phyloP scores from a whole-genome alignment of 2,888 invertebrate species.

The Rhagonycha lutea region DNA sequence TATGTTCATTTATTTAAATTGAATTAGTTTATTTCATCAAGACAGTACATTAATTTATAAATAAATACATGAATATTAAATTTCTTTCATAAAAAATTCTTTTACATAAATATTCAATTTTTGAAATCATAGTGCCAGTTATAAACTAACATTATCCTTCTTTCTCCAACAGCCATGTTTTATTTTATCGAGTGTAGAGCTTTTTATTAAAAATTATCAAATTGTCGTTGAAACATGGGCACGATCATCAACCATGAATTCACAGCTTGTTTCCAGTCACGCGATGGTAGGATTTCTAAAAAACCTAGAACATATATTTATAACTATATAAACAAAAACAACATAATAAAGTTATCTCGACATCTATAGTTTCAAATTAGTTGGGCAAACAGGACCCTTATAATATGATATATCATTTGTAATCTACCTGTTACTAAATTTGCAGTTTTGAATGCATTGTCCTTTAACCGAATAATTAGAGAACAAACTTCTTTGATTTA shows the following conservation, averaged over 20 bases:
- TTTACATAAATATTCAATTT: not conserved
- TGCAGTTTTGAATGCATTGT: not conserved
- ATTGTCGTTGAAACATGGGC: conserved; percentile 29
- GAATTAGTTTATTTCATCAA: conserved; percentile 39
- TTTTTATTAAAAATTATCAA: conserved; percentile 4
- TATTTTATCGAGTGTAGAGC: conserved; percentile 17
- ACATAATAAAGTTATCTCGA: conserved; percentile 36
- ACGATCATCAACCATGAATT: conserved; percentile 41
- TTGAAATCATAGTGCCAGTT: not conserved
- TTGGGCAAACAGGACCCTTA: conserved; percentile 32
- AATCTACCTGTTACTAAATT: conserved; percentile 24
- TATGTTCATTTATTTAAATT: conserved; percentile 31
- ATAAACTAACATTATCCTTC: not conserved
- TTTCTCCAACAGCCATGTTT: conserved; percentile 8
- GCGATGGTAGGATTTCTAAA: conserved; percentile 35
- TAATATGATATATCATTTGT: conserved; percentile 37
- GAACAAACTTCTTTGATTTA: conserved; percentile 4
- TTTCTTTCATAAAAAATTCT: not conserved
- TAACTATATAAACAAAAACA: conserved; percentile 34
- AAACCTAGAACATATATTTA: conserved; percentile 31
- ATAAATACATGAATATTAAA: not conserved
- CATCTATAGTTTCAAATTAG: conserved; percentile 33
- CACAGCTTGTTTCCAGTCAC: conserved; percentile 40
- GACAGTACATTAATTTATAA: conserved; percentile 10
- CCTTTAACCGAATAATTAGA: not conserved